These are phyloP conservation scores for Triops cancriformis DNA, from an alignment of 1,140 invertebrate species.

Conservation along the genomic window DNA sequence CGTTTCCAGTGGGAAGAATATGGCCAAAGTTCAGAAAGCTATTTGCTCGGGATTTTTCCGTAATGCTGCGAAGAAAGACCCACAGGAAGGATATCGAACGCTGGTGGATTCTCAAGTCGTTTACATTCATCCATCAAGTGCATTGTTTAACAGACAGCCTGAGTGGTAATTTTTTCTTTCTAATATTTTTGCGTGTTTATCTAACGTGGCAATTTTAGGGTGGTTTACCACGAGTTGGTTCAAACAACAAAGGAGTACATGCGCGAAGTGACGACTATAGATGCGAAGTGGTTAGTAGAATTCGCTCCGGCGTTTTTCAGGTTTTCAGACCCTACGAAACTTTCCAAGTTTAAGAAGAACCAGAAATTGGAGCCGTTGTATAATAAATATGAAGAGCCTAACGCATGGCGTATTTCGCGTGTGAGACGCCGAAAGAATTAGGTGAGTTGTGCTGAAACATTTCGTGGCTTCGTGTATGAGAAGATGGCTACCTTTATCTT, in stretches of 20 bases:
- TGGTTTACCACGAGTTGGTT: slow-evolving; percentile 97
- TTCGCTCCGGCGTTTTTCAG: slow-evolving; percentile 99
- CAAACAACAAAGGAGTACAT: slow-evolving; percentile 99
- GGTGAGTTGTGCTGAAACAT: slow-evolving; percentile 30
- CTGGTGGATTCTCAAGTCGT: slow-evolving; percentile 96
- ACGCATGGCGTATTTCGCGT: slow-evolving; percentile 96
- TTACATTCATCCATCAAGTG: slow-evolving; percentile 97
- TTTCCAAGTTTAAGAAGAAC: slow-evolving; percentile 99
- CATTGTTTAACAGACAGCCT: slow-evolving; percentile 94
- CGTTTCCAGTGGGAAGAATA: slow-evolving; percentile 91
- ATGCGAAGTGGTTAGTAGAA: slow-evolving; percentile 98
- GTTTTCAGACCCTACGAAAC: slow-evolving; percentile 96
- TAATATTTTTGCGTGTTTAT: slow-evolving; percentile 26
- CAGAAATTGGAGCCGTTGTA: slow-evolving; percentile 94
- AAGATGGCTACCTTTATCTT: background rate
- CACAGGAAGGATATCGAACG: slow-evolving; percentile 96
- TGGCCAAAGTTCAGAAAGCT: slow-evolving; percentile 91
- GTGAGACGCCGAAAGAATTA: slow-evolving; percentile 82
- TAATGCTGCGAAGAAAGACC: slow-evolving; percentile 98
- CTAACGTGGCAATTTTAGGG: slow-evolving; percentile 51
- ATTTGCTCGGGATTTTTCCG: slow-evolving; percentile 98
- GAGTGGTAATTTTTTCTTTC: slow-evolving; percentile 66
- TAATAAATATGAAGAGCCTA: slow-evolving; percentile 99
- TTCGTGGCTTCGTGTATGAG: background rate
- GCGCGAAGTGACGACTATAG: slow-evolving; percentile 97